Conservation (phyloP, 2,113 vertebrate genomes). For the Eira barbara region DNA sequence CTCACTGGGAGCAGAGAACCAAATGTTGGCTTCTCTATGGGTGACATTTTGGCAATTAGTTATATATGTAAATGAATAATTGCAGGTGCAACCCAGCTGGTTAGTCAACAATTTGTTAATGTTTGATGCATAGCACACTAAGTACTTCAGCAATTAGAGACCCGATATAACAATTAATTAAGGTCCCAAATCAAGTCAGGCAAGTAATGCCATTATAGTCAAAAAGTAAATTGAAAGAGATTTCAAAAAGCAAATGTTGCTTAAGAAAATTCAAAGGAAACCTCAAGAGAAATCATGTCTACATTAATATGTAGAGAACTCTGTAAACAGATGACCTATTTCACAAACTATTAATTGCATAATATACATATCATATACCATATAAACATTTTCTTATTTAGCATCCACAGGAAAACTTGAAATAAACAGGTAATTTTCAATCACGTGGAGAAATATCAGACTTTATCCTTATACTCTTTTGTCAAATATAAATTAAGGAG, state of each 20-base stretch:
- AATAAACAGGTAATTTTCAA: not conserved
- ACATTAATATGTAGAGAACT: not conserved
- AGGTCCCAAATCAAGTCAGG: constrained; percentile 54
- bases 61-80: constrained; percentile 18
- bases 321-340: constrained; percentile 15
- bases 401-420: not conserved
- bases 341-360: not conserved
- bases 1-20: not conserved
- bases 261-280: constrained; percentile 47
- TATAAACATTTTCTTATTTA: not conserved
- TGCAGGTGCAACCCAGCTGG: constrained; percentile 60
- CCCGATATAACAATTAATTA: constrained; percentile 67
- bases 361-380: not conserved
- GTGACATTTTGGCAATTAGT: constrained; percentile 48
- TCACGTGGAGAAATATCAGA: not conserved
- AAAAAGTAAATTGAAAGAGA: not conserved
- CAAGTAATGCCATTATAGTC: constrained; percentile 32
- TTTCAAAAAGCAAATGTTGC: constrained; percentile 29
- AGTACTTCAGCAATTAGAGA: constrained; percentile 67
- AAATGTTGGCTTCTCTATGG: constrained; percentile 18
- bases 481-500: not conserved
- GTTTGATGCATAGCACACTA: constrained; percentile 39
- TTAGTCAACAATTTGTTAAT: constrained; percentile 55
- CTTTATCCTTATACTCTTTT: not conserved
- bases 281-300: constrained; percentile 4